These are phyloP conservation scores for Platichthys stellatus DNA, from an alignment of 2,113 vertebrate species.

Conservation along the genomic window DNA sequence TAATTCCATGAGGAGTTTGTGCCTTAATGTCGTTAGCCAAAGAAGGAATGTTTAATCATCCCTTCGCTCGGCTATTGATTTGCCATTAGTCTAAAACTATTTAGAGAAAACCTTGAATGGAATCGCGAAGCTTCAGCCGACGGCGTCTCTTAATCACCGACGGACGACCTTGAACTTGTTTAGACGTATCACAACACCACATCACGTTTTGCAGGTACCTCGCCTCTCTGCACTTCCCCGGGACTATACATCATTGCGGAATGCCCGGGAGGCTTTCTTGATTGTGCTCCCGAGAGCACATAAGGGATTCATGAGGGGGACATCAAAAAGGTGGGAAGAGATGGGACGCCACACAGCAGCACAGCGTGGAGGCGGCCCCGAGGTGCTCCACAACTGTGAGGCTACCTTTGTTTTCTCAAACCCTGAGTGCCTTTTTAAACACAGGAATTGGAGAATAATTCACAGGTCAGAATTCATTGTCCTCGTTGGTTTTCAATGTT, in stretches of 20 bases:
- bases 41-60: slow-evolving; percentile 80
- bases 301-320: slow-evolving; percentile 53
- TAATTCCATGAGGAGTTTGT: slow-evolving; percentile 47
- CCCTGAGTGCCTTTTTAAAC: slow-evolving; percentile 12
- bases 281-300: slow-evolving; percentile 57
- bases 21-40: slow-evolving; percentile 79
- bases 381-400: no score
- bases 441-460: not conserved
- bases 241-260: slow-evolving; percentile 51
- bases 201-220: slow-evolving; percentile 46
- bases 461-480: not conserved
- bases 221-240: slow-evolving; percentile 32
- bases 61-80: slow-evolving; percentile 72
- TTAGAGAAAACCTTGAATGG: slow-evolving; percentile 71
- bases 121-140: slow-evolving; percentile 33
- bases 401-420: slow-evolving; percentile 13
- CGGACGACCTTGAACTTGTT: slow-evolving; percentile 69
- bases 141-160: slow-evolving; percentile 63
- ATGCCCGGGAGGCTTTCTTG: slow-evolving; percentile 46
- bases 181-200: slow-evolving; percentile 51
- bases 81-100: slow-evolving; percentile 77
- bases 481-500: not conserved
- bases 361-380: slow-evolving; percentile 15
- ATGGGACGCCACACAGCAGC: slow-evolving; percentile 11
- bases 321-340: slow-evolving; percentile 47